These are phyloP conservation scores for Yponomeuta cagnagella DNA, from an alignment of 2,888 invertebrate genomes.

Conservation along the genomic window DNA sequence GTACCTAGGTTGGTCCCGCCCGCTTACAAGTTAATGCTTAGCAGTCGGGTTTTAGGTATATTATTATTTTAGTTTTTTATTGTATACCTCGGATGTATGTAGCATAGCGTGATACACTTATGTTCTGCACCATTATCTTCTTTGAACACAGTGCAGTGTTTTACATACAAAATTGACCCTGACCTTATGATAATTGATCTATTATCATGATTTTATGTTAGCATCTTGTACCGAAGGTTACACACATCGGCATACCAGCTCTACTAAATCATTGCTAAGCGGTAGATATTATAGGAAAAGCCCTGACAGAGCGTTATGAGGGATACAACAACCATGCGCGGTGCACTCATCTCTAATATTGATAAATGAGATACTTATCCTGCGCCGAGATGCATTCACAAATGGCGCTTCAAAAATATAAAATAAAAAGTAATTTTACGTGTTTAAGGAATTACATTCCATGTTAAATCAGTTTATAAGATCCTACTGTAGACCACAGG, in stretches of 20 bases:
- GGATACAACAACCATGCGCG: neutral
- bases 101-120: neutral
- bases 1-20: too few relatives aligned
- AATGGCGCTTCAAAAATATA: neutral
- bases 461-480: too few relatives aligned
- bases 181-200: constrained; percentile 1
- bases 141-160: neutral
- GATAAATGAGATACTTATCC: neutral
- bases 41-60: too few relatives aligned
- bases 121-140: neutral
- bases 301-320: neutral
- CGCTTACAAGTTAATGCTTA: too few relatives aligned
- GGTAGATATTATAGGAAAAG: neutral
- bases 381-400: neutral
- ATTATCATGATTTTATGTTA: constrained; percentile 2
- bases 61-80: too few relatives aligned
- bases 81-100: neutral
- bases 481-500: too few relatives aligned
- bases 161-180: neutral
- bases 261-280: neutral
- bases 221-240: neutral
- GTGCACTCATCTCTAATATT: neutral
- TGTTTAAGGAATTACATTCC: too few relatives aligned
- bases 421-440: too few relatives aligned
- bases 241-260: neutral